Evolutionary conservation across 2,888 invertebrate species (phyloP).

Genomic region (Dinocampus coccinellae): DNA sequence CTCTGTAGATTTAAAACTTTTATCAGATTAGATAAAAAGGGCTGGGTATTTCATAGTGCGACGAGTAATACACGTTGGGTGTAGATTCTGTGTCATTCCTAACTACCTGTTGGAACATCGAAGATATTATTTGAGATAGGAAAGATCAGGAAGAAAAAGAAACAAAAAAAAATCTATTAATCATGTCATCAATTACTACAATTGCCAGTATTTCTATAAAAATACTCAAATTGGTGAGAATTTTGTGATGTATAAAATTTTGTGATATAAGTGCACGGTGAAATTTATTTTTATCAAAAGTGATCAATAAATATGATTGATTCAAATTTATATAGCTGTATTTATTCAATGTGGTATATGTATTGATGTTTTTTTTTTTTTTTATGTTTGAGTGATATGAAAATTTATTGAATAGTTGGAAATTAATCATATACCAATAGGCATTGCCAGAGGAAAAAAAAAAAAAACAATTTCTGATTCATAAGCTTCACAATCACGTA

Average conservation of each 20-base stretch:
- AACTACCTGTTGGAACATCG: conserved; percentile 32
- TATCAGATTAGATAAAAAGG: conserved; percentile 68
- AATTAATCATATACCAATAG: not conserved
- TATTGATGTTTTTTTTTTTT: no score
- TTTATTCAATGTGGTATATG: no score
- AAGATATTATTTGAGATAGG: not conserved
- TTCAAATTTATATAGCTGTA: no score
- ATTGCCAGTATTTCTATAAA: conserved; percentile 86
- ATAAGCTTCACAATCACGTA: conserved; percentile 32
- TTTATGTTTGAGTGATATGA: not conserved
- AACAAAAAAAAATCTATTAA: conserved; percentile 7
- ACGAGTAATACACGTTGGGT: conserved; percentile 33
- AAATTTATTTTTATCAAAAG: not conserved
- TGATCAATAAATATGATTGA: not conserved
- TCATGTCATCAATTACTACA: conserved; percentile 85
- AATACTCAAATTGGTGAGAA: conserved; percentile 85
- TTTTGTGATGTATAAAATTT: conserved; percentile 16
- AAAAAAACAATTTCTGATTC: no score
- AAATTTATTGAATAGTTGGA: not conserved
- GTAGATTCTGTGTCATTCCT: conserved; percentile 28
- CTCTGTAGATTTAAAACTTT: conserved; percentile 49
- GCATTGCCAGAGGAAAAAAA: conserved; percentile 28
- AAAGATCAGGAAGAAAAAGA: conserved; percentile 7
- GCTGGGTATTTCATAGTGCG: conserved; percentile 56
- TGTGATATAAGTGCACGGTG: not conserved